A percentile compares a stretch with the other conserved stretches of the same genome.
These are phyloP conservation scores for Garra rufa DNA, from an alignment of 2,113 vertebrate species.

Conservation along the genomic window DNA sequence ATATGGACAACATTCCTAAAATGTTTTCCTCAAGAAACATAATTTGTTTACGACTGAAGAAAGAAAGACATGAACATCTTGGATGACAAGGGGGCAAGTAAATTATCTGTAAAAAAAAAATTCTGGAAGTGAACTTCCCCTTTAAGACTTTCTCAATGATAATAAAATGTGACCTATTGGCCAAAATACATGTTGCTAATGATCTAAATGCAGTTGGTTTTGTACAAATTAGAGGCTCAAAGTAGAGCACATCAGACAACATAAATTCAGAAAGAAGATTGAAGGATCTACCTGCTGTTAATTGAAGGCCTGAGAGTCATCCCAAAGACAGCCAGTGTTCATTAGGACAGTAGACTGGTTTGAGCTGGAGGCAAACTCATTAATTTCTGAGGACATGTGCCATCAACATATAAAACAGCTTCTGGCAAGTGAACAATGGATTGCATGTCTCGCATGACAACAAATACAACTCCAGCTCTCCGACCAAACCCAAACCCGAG, in stretches of 20 bases:
- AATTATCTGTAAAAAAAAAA: too few relatives aligned
- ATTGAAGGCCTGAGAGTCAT: conserved; percentile 33
- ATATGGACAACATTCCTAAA: too few relatives aligned
- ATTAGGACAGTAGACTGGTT: conserved; percentile 43
- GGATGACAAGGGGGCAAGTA: too few relatives aligned
- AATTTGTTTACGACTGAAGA: too few relatives aligned
- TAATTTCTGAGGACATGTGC: conserved; percentile 48
- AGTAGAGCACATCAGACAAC: background rate
- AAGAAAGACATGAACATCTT: too few relatives aligned
- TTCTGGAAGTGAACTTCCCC: too few relatives aligned
- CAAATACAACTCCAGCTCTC: background rate
- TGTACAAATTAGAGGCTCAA: background rate
- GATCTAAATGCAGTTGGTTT: background rate
- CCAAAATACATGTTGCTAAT: background rate
- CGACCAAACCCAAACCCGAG: background rate
- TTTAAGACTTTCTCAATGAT: background rate
- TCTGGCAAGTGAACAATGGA: conserved; percentile 53
- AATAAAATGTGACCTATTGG: background rate
- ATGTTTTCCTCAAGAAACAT: too few relatives aligned
- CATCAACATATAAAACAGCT: conserved; percentile 58
- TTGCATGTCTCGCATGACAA: conserved; percentile 43
- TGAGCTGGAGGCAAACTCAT: conserved; percentile 53
- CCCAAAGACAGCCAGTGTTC: conserved; percentile 52
- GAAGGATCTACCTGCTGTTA: conserved; percentile 17
- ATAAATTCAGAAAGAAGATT: background rate